A percentile compares a stretch with the other conserved stretches of the same genome.
Conservation (phyloP, 2,113 vertebrate genomes). For the Oxyura jamaicensis region DNA sequence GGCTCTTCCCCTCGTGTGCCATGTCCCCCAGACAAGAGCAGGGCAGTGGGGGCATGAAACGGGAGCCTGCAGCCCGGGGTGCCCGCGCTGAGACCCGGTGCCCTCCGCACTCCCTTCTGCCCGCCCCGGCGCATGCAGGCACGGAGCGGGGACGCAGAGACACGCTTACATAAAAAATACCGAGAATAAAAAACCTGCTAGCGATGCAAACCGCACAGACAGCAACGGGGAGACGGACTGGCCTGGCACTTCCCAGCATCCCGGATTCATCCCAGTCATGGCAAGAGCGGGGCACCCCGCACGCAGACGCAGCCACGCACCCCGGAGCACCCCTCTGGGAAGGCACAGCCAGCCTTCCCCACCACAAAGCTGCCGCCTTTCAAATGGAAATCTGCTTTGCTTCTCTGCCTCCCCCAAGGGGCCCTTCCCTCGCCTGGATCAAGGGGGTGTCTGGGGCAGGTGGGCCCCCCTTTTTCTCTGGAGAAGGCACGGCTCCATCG, state of each 20-base stretch:
- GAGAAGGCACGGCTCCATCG: not conserved
- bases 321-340: not conserved
- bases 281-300: rapidly evolving
- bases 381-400: not conserved
- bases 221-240: rapidly evolving
- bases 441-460: not conserved
- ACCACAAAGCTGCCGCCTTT: not conserved
- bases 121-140: not conserved
- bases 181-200: not conserved
- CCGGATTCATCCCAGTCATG: not conserved
- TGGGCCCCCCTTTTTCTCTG: not conserved
- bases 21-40: not conserved
- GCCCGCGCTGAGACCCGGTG: rapidly evolving
- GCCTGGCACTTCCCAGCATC: not conserved
- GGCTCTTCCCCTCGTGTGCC: too few relatives aligned
- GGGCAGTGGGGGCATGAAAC: not conserved
- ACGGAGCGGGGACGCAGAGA: rapidly evolving
- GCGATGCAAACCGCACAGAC: not conserved
- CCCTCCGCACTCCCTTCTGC: not conserved
- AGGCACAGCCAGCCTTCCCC: not conserved
- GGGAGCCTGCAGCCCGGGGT: too few relatives aligned
- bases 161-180: not conserved
- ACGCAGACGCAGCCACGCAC: rapidly evolving
- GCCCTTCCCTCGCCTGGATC: not conserved
- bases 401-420: not conserved